phyloP scores from a whole-genome alignment of 2,888 invertebrate genomes.

The Apamea anceps region DNA sequence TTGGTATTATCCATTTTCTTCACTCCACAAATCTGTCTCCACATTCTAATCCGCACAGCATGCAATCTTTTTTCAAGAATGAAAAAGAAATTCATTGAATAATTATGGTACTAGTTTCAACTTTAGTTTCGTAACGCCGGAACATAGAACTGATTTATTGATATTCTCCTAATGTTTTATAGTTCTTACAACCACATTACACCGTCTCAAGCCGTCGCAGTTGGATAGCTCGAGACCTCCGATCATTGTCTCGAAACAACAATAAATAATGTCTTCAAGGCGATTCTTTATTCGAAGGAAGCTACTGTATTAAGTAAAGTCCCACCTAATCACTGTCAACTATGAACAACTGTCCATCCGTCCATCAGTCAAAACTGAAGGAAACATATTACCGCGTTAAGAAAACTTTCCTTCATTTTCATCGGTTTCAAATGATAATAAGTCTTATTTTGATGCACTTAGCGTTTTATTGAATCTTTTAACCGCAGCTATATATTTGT shows the following conservation, averaged over 20 bases:
- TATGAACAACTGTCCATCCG: conserved; percentile 46
- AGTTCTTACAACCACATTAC: conserved; percentile 17
- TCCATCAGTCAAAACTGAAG: conserved; percentile 51
- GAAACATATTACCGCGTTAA: conserved; percentile 28
- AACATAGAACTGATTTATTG: conserved; percentile 21
- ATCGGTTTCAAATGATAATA: conserved; percentile 11
- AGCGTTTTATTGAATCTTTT: not conserved
- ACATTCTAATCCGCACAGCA: not conserved
- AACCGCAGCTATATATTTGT: not conserved
- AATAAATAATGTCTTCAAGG: conserved; percentile 57
- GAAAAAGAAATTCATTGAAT: not conserved
- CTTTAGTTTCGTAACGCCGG: not conserved
- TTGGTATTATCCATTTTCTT: not conserved
- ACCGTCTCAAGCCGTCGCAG: conserved; percentile 14
- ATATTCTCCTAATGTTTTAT: conserved; percentile 20
- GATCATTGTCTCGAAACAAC: conserved; percentile 52
- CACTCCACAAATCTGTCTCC: not conserved
- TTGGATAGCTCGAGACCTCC: conserved; percentile 31
- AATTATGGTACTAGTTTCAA: not conserved
- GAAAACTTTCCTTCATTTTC: conserved; percentile 19
- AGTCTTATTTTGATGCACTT: not conserved
- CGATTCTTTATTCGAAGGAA: conserved; percentile 46
- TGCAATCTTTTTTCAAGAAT: not conserved
- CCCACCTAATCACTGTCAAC: conserved; percentile 72
- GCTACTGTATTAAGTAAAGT: conserved; percentile 66